phyloP scores from a whole-genome alignment of 2,797 vertebrate species.

The Myiotriccus ornatus region DNA sequence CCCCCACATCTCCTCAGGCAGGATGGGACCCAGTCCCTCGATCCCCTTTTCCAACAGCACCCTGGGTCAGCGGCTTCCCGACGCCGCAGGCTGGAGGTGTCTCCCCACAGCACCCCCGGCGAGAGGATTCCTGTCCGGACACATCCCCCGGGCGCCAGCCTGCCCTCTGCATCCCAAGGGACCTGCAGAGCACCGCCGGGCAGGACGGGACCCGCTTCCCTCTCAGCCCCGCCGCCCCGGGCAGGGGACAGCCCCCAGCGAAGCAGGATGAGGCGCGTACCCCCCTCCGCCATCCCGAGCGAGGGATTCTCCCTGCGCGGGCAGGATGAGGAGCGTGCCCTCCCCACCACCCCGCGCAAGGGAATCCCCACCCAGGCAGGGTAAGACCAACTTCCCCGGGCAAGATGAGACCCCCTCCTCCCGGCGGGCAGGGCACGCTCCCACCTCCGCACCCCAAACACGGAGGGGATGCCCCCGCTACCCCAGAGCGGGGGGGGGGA shows the following conservation, averaged over 20 bases:
- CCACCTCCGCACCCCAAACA: neutral
- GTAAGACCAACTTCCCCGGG: neutral
- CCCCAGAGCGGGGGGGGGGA: neutral
- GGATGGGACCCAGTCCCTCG: too few relatives aligned
- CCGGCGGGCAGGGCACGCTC: neutral
- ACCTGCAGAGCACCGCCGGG: neutral
- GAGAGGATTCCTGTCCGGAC: neutral
- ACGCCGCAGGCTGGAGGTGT: rapidly evolving
- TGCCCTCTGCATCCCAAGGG: neutral
- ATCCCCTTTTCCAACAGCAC: neutral
- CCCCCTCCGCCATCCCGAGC: neutral
- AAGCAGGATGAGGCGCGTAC: neutral
- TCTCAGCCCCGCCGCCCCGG: rapidly evolving
- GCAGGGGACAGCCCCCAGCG: rapidly evolving
- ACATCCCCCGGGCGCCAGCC: rapidly evolving
- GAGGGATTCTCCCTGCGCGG: neutral
- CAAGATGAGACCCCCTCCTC: neutral
- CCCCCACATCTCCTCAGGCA: neutral
- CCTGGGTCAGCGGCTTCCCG: neutral
- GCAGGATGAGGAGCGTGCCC: neutral
- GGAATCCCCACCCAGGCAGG: neutral
- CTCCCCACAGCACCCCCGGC: neutral
- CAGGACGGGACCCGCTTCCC: neutral
- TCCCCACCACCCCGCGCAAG: too few relatives aligned
- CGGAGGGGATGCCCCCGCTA: neutral